Percentiles rank a stretch among this genome's conserved stretches.
Conservation (phyloP, 2,888 invertebrate species). For the Oasisia sp. region DNA sequence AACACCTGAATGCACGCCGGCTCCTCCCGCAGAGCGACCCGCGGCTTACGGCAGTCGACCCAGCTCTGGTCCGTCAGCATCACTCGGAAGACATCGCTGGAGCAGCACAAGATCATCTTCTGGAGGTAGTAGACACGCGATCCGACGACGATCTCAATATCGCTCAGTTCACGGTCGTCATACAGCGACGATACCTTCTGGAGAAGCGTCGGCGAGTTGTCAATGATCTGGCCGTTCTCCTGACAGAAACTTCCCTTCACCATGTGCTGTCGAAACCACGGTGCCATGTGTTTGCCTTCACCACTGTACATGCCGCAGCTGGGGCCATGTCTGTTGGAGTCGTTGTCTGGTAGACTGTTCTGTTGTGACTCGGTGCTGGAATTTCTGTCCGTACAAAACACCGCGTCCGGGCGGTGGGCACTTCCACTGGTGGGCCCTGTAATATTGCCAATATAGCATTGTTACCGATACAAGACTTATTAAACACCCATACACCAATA, state of each 20-base stretch:
- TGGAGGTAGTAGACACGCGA: slow-evolving; percentile 87
- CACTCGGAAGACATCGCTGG: slow-evolving; percentile 93
- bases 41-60: slow-evolving; percentile 88
- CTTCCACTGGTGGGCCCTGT: background rate
- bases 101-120: slow-evolving; percentile 89
- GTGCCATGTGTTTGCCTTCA: slow-evolving; percentile 8
- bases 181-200: slow-evolving; percentile 85
- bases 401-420: background rate
- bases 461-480: background rate
- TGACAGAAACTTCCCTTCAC: slow-evolving; percentile 32
- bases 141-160: slow-evolving; percentile 85
- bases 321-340: background rate
- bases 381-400: background rate
- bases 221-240: slow-evolving; percentile 40
- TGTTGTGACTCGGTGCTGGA: too few relatives aligned
- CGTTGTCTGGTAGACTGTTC: background rate
- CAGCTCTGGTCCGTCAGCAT: slow-evolving; percentile 95
- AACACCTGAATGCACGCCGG: slow-evolving; percentile 86
- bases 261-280: background rate
- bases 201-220: slow-evolving; percentile 37
- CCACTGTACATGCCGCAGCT: background rate
- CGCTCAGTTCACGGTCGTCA: slow-evolving; percentile 88
- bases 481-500: background rate
- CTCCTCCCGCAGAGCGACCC: slow-evolving; percentile 86
- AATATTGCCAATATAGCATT: background rate